phyloP scores from a whole-genome alignment of 2,888 invertebrate species.

The Clanis bilineata region DNA sequence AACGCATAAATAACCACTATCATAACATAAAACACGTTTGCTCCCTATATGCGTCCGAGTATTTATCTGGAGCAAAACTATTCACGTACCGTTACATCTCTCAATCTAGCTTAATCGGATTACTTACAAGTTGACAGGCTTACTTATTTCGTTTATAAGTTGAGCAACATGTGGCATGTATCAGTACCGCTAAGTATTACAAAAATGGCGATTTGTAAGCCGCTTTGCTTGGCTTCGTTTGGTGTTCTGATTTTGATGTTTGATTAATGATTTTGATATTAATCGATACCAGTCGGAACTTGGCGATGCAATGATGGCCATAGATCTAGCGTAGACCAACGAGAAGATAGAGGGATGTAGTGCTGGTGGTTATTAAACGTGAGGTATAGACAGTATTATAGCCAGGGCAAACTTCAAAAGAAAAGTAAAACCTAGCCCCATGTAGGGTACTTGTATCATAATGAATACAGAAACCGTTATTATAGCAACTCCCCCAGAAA shows the following conservation, averaged over 20 bases:
- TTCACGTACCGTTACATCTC: constrained; percentile 50
- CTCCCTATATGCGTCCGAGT: constrained; percentile 14
- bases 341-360: no score
- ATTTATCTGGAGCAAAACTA: constrained; percentile 27
- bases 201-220: constrained; percentile 42
- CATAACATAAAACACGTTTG: constrained; percentile 2
- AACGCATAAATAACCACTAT: neutral
- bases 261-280: constrained; percentile 14
- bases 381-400: no score
- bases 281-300: no score
- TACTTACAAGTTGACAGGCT: constrained; percentile 58
- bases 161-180: constrained; percentile 48
- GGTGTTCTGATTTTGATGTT: constrained; percentile 34
- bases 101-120: constrained; percentile 74
- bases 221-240: constrained; percentile 48
- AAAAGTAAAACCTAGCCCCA: no score
- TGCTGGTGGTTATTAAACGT: no score
- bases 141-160: constrained; percentile 63
- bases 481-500: no score
- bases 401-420: no score
- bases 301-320: no score
- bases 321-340: no score
- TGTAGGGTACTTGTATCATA: no score
- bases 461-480: no score
- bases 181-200: constrained; percentile 16